Evolutionary conservation across 2,888 invertebrate genomes (phyloP).

Genomic region (Andricus quercusramuli): DNA sequence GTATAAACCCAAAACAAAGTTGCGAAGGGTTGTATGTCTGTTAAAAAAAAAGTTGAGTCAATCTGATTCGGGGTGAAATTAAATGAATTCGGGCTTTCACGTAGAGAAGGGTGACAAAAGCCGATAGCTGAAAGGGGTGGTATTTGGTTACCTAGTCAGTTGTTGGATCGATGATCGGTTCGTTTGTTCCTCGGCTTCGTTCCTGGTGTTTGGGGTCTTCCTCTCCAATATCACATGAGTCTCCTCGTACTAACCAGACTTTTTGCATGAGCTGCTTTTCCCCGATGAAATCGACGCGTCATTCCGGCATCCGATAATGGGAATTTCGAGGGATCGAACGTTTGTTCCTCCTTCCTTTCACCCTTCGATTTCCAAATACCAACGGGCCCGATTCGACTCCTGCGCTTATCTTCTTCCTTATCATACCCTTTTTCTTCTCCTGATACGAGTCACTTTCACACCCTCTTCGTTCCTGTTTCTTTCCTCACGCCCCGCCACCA

Average conservation of each 20-base stretch:
- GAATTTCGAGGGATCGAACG: conserved; percentile 40
- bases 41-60: too few relatives aligned
- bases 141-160: conserved; percentile 44
- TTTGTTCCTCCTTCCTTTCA: conserved; percentile 45
- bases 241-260: conserved; percentile 52
- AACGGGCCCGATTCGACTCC: conserved; percentile 53
- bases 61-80: not conserved
- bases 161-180: conserved; percentile 43
- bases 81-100: not conserved
- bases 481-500: conserved; percentile 21
- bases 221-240: conserved; percentile 59
- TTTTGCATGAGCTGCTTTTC: conserved; percentile 56
- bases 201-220: conserved; percentile 5
- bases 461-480: conserved; percentile 51
- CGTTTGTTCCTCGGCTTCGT: not conserved
- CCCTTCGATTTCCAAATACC: conserved; percentile 48
- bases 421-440: conserved; percentile 63
- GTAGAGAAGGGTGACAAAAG: conserved; percentile 1
- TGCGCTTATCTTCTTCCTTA: conserved; percentile 58
- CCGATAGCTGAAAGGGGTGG: not conserved
- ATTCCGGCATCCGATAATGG: conserved; percentile 61
- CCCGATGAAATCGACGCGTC: conserved; percentile 62
- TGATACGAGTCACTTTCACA: too few relatives aligned
- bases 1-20: too few relatives aligned
- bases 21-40: too few relatives aligned